These are phyloP conservation scores for Psophia crepitans DNA, from an alignment of 2,113 vertebrate genomes.

Conservation along the genomic window DNA sequence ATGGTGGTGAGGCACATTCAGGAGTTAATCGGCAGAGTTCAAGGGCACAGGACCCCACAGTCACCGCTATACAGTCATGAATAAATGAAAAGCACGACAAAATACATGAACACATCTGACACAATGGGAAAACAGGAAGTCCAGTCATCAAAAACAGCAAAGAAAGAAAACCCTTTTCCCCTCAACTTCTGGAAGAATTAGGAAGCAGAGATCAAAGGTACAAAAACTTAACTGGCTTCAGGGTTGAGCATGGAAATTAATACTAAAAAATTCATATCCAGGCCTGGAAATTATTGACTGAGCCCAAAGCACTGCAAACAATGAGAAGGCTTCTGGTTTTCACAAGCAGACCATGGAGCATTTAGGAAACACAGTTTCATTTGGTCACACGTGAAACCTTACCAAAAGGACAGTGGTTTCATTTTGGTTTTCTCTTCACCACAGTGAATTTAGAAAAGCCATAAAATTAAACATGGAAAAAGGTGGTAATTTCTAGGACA, in stretches of 20 bases:
- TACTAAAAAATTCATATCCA: background rate
- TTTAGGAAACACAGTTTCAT: background rate
- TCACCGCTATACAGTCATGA: background rate
- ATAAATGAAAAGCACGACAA: background rate
- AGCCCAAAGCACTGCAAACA: background rate
- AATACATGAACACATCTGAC: background rate
- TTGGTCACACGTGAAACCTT: background rate
- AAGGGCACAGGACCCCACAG: background rate
- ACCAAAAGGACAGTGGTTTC: background rate
- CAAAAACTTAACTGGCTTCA: background rate
- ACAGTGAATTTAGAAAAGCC: background rate
- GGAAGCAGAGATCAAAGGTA: background rate
- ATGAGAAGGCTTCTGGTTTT: background rate
- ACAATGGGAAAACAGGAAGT: slow-evolving; percentile 17
- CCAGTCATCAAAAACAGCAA: background rate
- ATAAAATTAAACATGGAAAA: background rate
- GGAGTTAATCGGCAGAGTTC: background rate
- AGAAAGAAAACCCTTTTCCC: background rate
- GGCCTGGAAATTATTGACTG: background rate
- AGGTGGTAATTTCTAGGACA: background rate
- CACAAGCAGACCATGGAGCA: background rate
- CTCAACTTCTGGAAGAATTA: background rate
- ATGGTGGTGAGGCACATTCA: background rate
- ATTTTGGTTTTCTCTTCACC: background rate
- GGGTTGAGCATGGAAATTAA: background rate